These are phyloP conservation scores for Trachemys scripta DNA, from an alignment of 2,113 vertebrate genomes.

Conservation along the genomic window DNA sequence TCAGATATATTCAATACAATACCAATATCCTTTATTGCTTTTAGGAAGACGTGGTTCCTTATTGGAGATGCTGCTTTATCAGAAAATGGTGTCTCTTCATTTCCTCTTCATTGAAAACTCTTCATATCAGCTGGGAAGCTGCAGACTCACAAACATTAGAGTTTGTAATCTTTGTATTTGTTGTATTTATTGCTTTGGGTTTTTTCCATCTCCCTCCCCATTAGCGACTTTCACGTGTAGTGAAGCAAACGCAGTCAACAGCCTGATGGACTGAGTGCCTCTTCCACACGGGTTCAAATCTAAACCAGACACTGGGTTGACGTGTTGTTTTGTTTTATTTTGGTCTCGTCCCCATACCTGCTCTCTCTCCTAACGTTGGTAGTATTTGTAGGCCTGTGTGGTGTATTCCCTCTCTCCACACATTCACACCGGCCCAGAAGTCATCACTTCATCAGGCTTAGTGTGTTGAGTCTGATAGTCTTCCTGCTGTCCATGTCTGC, in stretches of 20 bases:
- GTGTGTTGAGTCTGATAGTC: background rate
- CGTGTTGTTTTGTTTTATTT: background rate
- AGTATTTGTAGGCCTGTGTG: background rate
- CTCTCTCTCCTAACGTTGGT: background rate
- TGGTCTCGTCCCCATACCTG: background rate
- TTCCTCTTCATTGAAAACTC: conserved; percentile 74
- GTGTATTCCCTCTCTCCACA: background rate
- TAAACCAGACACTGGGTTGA: background rate
- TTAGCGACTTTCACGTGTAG: background rate
- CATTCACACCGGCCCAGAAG: background rate
- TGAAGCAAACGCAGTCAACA: conserved; percentile 1
- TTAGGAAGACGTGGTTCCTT: conserved; percentile 65
- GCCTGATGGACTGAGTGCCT: background rate
- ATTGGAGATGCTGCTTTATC: conserved; percentile 74
- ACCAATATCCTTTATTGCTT: conserved; percentile 75
- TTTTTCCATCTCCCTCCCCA: conserved; percentile 50
- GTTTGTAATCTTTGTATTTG: conserved; percentile 63
- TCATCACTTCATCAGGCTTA: background rate
- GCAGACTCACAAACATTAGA: conserved; percentile 65
- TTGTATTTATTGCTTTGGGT: conserved; percentile 71
- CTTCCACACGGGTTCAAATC: conserved; percentile 14
- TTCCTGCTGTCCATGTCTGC: background rate
- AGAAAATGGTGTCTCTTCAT: conserved; percentile 75
- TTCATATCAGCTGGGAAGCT: conserved; percentile 62
- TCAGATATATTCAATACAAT: conserved; percentile 69